Conservation (phyloP, 2,113 vertebrate genomes). For the Salvator merianae region DNA sequence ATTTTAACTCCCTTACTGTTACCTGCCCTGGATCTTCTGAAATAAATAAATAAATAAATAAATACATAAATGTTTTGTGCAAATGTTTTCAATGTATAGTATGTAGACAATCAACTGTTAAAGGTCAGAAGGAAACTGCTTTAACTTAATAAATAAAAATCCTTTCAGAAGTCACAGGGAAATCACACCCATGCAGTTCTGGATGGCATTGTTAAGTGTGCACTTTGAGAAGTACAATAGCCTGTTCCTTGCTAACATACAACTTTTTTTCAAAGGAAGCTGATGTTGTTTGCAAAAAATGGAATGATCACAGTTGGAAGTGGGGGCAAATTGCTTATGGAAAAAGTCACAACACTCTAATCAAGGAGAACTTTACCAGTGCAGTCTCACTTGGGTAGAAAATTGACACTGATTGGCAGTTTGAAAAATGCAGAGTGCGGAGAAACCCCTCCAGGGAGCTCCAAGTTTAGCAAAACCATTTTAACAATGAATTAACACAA, state of each 20-base stretch:
- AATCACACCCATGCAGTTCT: neutral
- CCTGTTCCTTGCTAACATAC: neutral
- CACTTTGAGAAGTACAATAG: fast-evolving
- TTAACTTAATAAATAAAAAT: neutral
- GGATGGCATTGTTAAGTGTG: neutral
- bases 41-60: too few relatives aligned
- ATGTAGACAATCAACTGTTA: neutral
- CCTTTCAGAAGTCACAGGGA: neutral
- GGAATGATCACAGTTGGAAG: neutral
- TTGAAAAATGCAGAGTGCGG: neutral
- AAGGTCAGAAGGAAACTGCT: neutral
- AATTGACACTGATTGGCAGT: conserved; percentile 36
- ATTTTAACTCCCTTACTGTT: too few relatives aligned
- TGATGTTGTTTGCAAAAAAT: neutral
- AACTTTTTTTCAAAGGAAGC: neutral
- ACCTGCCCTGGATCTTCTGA: too few relatives aligned
- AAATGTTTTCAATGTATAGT: neutral
- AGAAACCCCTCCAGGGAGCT: neutral
- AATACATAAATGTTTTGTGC: too few relatives aligned
- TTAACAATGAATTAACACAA: neutral
- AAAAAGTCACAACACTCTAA: neutral
- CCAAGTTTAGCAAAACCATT: neutral
- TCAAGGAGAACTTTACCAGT: neutral
- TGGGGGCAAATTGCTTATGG: neutral
- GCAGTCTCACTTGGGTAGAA: neutral